A percentile compares a stretch with the other conserved stretches of the same genome.
Conservation (phyloP, 2,113 vertebrate genomes). For the Tauraco erythrolophus region DNA sequence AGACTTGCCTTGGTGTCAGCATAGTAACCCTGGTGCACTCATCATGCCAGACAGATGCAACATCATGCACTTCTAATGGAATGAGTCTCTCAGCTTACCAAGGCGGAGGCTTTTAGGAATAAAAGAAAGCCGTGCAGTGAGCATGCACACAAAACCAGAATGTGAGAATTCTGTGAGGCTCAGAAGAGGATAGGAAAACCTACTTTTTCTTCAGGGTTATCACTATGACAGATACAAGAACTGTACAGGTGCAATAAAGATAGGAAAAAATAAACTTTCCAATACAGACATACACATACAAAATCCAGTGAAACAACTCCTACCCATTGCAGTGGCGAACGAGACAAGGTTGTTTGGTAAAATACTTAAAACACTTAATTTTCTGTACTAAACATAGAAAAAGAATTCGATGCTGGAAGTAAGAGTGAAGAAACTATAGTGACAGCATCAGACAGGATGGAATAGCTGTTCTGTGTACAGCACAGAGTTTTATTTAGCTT, state of each 20-base stretch:
- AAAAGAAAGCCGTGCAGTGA: background rate
- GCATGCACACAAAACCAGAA: background rate
- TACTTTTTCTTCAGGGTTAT: background rate
- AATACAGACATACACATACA: background rate
- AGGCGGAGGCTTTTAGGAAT: background rate
- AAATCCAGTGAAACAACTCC: background rate
- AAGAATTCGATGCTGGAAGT: background rate
- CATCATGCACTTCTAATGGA: background rate
- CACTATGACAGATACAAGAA: background rate
- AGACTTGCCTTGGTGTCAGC: background rate
- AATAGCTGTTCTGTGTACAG: background rate
- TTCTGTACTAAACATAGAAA: background rate
- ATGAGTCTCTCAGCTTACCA: background rate
- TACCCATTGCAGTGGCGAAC: background rate
- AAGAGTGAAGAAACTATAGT: background rate
- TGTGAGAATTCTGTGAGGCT: background rate
- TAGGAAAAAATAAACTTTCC: background rate
- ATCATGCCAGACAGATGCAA: background rate
- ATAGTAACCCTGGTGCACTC: background rate
- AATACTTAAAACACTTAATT: background rate
- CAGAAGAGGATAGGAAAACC: background rate
- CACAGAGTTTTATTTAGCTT: background rate
- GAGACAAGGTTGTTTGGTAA: background rate
- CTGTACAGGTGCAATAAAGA: background rate
- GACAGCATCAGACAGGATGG: background rate